Conservation (phyloP, 2,888 invertebrate species). For the Thymelicus acteon region DNA sequence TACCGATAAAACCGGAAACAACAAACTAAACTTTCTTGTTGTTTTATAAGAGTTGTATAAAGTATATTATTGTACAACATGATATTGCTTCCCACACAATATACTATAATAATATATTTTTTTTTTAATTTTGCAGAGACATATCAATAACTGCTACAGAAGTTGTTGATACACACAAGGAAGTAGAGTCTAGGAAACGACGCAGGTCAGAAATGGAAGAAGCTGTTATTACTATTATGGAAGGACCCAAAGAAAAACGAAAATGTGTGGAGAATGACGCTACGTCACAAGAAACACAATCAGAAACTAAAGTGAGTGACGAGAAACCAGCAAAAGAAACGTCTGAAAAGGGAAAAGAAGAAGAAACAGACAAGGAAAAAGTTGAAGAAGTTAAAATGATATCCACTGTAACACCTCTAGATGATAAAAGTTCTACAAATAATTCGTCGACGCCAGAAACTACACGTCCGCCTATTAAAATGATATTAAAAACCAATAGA, state of each 20-base stretch:
- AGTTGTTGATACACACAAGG: slow-evolving; percentile 47
- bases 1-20: too few species aligned
- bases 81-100: too few species aligned
- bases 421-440: slow-evolving; percentile 47
- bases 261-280: slow-evolving; percentile 50
- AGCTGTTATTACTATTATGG: slow-evolving; percentile 60
- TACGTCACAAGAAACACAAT: slow-evolving; percentile 23
- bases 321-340: slow-evolving; percentile 10
- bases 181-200: slow-evolving; percentile 61
- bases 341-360: not conserved
- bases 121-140: slow-evolving; percentile 51
- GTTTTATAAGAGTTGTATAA: not conserved
- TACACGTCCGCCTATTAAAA: slow-evolving; percentile 45
- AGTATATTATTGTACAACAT: not conserved
- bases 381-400: slow-evolving; percentile 20
- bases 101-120: not conserved
- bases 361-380: slow-evolving; percentile 30
- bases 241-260: slow-evolving; percentile 55
- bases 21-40: not conserved
- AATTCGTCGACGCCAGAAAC: slow-evolving; percentile 48
- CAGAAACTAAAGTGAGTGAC: slow-evolving; percentile 36
- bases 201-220: slow-evolving; percentile 68
- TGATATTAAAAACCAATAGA: slow-evolving; percentile 43
- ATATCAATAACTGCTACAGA: slow-evolving; percentile 49
- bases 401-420: slow-evolving; percentile 31